Evolutionary conservation across 2,797 vertebrate genomes (phyloP).

Genomic region (Nyctalus aviator): DNA sequence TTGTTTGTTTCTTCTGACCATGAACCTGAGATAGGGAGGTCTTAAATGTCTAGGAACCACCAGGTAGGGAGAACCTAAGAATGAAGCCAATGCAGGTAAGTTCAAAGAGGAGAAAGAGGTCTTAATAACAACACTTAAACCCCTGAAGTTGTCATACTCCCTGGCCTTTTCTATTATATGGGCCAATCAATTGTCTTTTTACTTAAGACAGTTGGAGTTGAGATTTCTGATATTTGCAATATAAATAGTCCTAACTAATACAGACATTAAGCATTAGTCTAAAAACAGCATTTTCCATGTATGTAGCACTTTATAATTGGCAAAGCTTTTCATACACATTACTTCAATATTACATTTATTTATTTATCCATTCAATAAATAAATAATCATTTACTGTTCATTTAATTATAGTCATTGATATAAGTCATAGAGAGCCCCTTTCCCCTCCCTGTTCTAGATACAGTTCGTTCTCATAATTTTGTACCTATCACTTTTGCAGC

Average conservation of each 20-base stretch:
- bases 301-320: background rate
- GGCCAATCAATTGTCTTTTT: constrained; percentile 26
- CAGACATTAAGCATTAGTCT: background rate
- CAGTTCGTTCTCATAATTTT: background rate
- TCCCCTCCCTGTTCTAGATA: background rate
- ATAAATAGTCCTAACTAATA: constrained; percentile 1
- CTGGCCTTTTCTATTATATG: background rate
- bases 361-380: background rate
- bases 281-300: constrained; percentile 13
- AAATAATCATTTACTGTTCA: background rate
- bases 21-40: background rate
- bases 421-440: background rate
- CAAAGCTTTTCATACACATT: background rate
- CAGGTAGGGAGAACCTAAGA: background rate
- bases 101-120: background rate
- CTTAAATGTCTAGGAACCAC: background rate
- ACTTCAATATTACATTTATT: background rate
- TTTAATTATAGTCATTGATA: background rate
- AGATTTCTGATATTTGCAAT: constrained; percentile 1
- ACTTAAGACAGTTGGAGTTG: background rate
- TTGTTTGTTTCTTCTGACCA: constrained; percentile 38
- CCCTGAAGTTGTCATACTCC: background rate
- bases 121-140: background rate
- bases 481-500: background rate
- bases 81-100: background rate